These are phyloP conservation scores for Gymnopithys bicolor DNA, from an alignment of 2,797 vertebrate genomes.

Conservation along the genomic window DNA sequence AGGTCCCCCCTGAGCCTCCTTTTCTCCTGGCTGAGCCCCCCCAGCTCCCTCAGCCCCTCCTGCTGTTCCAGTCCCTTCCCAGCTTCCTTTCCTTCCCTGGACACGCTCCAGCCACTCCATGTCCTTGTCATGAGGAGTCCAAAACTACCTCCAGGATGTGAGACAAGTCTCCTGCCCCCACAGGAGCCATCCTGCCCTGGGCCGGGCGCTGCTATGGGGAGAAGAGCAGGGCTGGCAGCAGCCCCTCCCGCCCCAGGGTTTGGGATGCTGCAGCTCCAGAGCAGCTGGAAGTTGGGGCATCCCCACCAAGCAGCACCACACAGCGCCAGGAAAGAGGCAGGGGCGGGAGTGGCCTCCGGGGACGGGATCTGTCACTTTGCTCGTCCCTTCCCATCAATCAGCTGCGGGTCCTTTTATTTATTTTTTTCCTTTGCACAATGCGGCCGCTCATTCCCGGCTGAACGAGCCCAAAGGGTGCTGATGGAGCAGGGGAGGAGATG, in stretches of 20 bases:
- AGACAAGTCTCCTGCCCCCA: neutral
- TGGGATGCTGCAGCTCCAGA: neutral
- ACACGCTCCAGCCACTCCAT: accelerated
- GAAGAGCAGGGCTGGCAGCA: neutral
- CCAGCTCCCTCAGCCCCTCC: neutral
- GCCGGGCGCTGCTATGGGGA: accelerated
- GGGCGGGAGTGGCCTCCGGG: neutral
- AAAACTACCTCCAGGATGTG: neutral
- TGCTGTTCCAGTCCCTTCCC: neutral
- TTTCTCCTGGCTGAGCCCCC: neutral
- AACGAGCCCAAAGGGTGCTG: neutral
- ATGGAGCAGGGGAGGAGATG: neutral
- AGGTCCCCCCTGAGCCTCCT: neutral
- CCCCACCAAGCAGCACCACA: neutral
- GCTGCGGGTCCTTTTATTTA: accelerated
- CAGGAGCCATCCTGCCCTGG: neutral
- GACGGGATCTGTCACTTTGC: neutral
- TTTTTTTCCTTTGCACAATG: neutral
- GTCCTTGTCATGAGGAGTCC: neutral
- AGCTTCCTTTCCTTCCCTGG: accelerated
- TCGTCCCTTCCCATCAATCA: constrained; percentile 35
- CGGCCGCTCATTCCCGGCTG: neutral
- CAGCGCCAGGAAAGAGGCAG: neutral
- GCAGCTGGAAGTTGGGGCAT: constrained; percentile 2
- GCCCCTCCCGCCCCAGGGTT: neutral